Evolutionary conservation across 2,113 vertebrate species (phyloP), one percentile per base, ranked within the genome.

Genomic region (Scomber scombrus): DNA sequence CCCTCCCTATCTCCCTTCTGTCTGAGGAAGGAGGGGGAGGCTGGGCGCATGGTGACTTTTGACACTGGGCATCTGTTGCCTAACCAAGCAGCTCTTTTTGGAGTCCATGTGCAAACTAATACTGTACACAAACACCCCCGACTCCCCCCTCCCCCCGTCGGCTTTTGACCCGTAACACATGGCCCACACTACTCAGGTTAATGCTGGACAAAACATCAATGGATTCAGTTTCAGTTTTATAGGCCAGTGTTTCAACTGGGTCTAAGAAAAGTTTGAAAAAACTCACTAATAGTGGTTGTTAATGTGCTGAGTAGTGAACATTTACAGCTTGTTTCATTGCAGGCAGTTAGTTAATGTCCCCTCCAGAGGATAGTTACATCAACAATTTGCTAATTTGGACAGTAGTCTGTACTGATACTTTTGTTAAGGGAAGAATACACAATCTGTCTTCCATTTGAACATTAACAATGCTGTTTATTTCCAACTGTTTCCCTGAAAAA

Each of bases 1-100:
- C 82, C 75, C 78, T 84, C 71, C 72, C 77, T 29, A 85, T 89
- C 85, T 87, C 81, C 84, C 85, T 80, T 89, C 84, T 92, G 85
- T 89, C 75, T 77, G 34, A 34, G 50, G 16, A 60, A 69, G 56
- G 47, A 18, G 50, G 49, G 72, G 52, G 45, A 9, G 40, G n/a
- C 19, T 51, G 73, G 68, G 56, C 18, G 14, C 6, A 3, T 6
- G 2, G 61, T 87, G 89, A 89, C 82, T 87, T 92, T 78, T 90
- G 91, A 90, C 88, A 89, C 46, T 34, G 1, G 78, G 89, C 89
- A 91, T 90, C 91, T 91, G 88, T 72, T 86, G 67, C 78, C 81
- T 76, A 69, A 85, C 71, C 71, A 75, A 71, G 67, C 21, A 34
- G 18, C 71, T 74, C 64, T 69, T 60, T 81, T 54, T 80, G 34